Base-by-base conservation (phyloP, 2,888 invertebrate species). In the Argynnis bischoffii region DNA sequence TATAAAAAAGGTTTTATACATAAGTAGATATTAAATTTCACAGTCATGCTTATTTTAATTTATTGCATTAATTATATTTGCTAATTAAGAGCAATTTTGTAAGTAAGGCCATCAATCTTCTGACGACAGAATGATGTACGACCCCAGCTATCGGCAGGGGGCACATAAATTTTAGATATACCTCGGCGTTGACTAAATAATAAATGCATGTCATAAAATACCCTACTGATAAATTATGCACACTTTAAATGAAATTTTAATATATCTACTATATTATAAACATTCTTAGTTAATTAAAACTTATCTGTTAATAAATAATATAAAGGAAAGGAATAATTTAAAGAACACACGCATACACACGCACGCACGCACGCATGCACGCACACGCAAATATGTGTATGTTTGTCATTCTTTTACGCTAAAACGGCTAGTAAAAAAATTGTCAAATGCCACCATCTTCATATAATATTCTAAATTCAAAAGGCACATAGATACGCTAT, bases 51-150 rank as follows among this genome's bases (percentile, higher is more conserved):
- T 47, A n/a, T 65, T 65, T 51, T 65, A 69, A 70, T 63, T 21
- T 56, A 26, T 59, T 61, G 57, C 69, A 69, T 69, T 72, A 72
- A 72, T 72, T 73, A 75, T 64, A 72, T 66, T 74, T 70, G 69
- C 67, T 75, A 74, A 72, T 72, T 72, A 74, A 74, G 69, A 72
- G 67, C 69, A 74, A 75, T 74, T 73, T 72, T 71, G 71, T 71
- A 71, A 71, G 69, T 69, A 69, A 69, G 64, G 71, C 65, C 72
- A 74, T 74, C 74, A 74, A 73, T 74, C 74, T 74, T 69, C 69
- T 50, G 67, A 63, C 63, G 65, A 64, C 70, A 70, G 72, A 67
- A 72, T 73, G 72, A 74, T 71, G 70, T 75, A 75, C 74, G 74
- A 67, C 69, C 69, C 66, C 55, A 41, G 60, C 65, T 48, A 69